Base-by-base conservation (phyloP, 1,140 invertebrate genomes). In the Pseudachorutes palmiensis region DNA sequence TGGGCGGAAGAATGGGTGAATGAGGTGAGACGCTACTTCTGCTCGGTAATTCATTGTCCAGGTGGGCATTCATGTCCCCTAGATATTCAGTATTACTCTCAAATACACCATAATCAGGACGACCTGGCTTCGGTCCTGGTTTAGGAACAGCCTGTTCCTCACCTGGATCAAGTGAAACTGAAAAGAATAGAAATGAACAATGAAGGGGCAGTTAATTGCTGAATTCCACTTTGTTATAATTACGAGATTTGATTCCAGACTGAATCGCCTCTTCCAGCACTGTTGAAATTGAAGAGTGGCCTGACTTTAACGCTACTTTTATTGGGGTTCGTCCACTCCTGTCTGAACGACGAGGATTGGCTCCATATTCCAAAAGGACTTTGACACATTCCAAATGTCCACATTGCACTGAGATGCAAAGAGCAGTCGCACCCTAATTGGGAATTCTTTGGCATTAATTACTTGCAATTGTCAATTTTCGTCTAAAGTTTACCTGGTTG, bases 311-410 rank as follows among this genome's bases (percentile, higher is more conserved):
- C 2, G 88, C 88, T 16, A 91, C 87, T 73, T 87, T 82, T 58
- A 88, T 81, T 2, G 88, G 87, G 71, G 88, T 90, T 59, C 88
- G 77, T 72, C 93, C 92, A 78, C 90, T 96, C 71, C 91, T 87
- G 79, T 97, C 93, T 0, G 91, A 92, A 76, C 94, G 92, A 75
- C 88, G 86, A 0, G 93, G 92, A 83, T 96, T 91, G 0, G 93
- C 94, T 32, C 91, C 91, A 73, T 90, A 90, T 75, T 91, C 87
- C 2, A 97, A 78, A 33, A 97, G 79, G 63, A 89, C 87, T 64
- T 88, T 79, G 0, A 96, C 93, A 74, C 93, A 94, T 63, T 90
- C 88, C 73, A 93, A 90, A 76, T 97, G 93, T 0, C 94, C 94
- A 79, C 97, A 83, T 74, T 85, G 84, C 16, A 83, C 80, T 22